A percentile compares a stretch with the other conserved stretches of the same genome.
phyloP scores from a whole-genome alignment of 1,140 invertebrate genomes.

The Temnothorax nylanderi region DNA sequence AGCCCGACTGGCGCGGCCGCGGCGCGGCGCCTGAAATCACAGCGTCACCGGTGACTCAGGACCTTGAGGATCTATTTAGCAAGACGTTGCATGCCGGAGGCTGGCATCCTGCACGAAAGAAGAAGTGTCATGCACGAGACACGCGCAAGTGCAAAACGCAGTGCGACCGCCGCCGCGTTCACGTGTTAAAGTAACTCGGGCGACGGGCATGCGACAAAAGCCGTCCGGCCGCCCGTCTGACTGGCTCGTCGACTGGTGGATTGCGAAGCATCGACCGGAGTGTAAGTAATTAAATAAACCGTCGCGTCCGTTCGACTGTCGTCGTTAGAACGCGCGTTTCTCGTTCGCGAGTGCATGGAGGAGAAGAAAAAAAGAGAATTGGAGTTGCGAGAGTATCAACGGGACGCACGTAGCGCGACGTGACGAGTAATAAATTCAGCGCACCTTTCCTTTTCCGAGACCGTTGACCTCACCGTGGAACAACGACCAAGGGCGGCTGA shows the following conservation, averaged over 20 bases:
- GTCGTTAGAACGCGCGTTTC: neutral
- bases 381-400: neutral
- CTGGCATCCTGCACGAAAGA: neutral
- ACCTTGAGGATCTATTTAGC: neutral
- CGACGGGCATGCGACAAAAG: slow-evolving; percentile 3
- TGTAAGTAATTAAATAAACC: slow-evolving; percentile 7
- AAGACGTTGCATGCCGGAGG: neutral
- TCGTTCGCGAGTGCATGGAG: neutral
- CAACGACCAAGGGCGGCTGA: neutral
- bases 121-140: neutral
- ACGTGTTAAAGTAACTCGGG: slow-evolving; percentile 2
- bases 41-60: neutral
- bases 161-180: neutral
- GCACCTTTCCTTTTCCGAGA: neutral
- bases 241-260: neutral
- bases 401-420: neutral
- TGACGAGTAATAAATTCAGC: neutral
- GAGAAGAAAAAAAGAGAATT: neutral
- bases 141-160: neutral
- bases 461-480: neutral
- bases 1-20: neutral
- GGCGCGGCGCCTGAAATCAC: neutral
- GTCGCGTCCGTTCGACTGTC: neutral
- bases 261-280: neutral
- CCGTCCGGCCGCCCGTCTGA: neutral